These are phyloP conservation scores for Rhineura floridana DNA, from an alignment of 2,113 vertebrate genomes.

Conservation along the genomic window DNA sequence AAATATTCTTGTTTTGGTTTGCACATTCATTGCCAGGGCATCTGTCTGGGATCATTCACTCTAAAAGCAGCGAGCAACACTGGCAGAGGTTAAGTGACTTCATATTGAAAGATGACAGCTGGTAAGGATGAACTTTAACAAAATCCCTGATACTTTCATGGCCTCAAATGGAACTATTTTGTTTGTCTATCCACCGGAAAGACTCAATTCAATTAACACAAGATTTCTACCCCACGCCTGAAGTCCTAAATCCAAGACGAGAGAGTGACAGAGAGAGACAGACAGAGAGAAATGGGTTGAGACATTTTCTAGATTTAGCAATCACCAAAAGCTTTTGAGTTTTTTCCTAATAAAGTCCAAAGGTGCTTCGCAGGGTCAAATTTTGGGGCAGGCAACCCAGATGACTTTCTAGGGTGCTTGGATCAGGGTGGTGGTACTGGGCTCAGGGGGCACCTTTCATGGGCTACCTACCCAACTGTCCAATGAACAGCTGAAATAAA, in stretches of 20 bases:
- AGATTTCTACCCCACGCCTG: conserved; percentile 1
- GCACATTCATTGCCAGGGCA: conserved; percentile 43
- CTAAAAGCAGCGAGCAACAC: conserved; percentile 48
- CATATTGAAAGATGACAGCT: conserved; percentile 36
- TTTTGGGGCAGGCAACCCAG: not conserved
- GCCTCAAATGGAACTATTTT: conserved; percentile 33
- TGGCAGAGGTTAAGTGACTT: conserved; percentile 50
- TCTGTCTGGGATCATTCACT: conserved; percentile 41
- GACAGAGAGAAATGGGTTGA: not conserved
- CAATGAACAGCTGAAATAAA: not conserved
- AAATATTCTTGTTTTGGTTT: conserved; percentile 49
- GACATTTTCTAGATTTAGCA: not conserved
- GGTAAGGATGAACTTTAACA: conserved; percentile 39
- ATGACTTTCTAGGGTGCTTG: not conserved
- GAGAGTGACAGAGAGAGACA: not conserved
- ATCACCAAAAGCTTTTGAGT: not conserved
- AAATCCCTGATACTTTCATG: conserved; percentile 31
- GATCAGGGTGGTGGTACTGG: not conserved
- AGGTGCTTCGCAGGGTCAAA: not conserved
- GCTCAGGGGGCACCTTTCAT: not conserved
- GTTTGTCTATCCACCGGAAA: conserved; percentile 50
- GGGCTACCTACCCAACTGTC: not conserved
- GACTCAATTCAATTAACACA: conserved; percentile 39
- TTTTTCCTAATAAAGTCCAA: not conserved
- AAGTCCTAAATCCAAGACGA: not conserved